Base-by-base conservation (phyloP, 2,888 invertebrate genomes). In the Linnaemya vulpina region DNA sequence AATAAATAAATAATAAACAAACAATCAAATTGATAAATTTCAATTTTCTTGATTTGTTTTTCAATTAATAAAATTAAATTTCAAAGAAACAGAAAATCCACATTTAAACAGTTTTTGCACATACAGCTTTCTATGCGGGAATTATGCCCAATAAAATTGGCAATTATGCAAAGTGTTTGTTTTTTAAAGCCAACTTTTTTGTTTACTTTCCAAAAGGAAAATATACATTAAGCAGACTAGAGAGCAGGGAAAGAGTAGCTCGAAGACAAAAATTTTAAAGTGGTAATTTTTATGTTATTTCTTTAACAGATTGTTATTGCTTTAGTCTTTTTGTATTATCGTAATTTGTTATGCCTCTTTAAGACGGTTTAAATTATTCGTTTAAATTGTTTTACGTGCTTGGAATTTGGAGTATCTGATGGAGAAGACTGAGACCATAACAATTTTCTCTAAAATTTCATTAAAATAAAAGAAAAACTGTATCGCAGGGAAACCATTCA, bases 361-460 rank as follows among this genome's bases (percentile, higher is more conserved):
- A 65, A 75, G 70, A 74, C 70, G 82, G 63, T 85, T 85, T 78
- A 82, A 85, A 85, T 85, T 74, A 82, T 82, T 78, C 74, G 81
- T 75, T 78, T 70, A 82, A 85, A 78, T 78, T 82, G 74, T 73
- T 75, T 74, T 74, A 85, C 85, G 85, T 85, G 85, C 70, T 63
- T 60, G 17, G 82, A 74, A 85, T 85, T 43, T 78, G 25, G 38
- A 65, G 38, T 51, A 20, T 30, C 15, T 15, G n/a, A n/a, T 30
- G 58, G 10, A 58, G 46, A 25, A 77, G 53, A 20, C 62, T 46
- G 38, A 77, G 53, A 35, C 62, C 35, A 49, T 20, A 35, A 43
- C 17, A 63, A 63, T 40, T 71, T 20, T 63, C 46, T 22, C 40
- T 35, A 40, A 43, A 8, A 51, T 62, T 49, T 60, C 51, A 51